These are phyloP conservation scores for Calephelis virginiensis DNA, from an alignment of 1,140 invertebrate genomes.

Conservation along the genomic window DNA sequence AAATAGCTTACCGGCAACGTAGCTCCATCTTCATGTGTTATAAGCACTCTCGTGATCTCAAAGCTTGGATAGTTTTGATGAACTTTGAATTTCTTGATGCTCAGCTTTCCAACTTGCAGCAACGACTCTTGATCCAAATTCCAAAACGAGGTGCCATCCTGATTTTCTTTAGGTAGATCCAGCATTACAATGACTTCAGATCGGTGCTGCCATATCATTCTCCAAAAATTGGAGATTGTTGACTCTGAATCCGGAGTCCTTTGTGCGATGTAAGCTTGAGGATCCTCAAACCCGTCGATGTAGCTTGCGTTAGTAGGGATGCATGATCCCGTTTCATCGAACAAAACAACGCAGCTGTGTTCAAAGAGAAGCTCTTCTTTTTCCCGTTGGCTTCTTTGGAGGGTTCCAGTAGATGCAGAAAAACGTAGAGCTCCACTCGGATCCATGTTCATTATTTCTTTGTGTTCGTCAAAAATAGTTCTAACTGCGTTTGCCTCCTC, in stretches of 20 bases:
- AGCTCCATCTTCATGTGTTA: neutral
- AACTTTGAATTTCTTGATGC: no score
- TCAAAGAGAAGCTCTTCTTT: neutral
- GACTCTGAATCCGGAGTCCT: neutral
- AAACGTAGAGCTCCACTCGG: neutral
- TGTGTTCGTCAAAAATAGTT: neutral
- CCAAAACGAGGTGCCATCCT: neutral
- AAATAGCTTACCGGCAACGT: neutral
- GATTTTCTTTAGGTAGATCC: neutral
- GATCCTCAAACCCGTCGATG: neutral
- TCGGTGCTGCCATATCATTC: neutral
- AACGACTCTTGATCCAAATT: neutral
- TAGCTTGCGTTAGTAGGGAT: neutral
- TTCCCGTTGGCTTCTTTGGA: neutral
- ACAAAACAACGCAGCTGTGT: neutral
- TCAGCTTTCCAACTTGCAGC: neutral
- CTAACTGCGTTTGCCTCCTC: neutral
- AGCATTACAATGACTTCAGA: constrained; percentile 2
- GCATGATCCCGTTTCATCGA: neutral
- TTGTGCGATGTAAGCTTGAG: neutral
- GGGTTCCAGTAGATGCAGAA: neutral
- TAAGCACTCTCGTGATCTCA: no score
- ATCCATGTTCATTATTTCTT: neutral
- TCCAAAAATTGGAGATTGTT: neutral
- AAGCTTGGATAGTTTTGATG: no score